Base-by-base conservation (phyloP, 2,797 vertebrate genomes). In the Chaetodon trifasciatus region DNA sequence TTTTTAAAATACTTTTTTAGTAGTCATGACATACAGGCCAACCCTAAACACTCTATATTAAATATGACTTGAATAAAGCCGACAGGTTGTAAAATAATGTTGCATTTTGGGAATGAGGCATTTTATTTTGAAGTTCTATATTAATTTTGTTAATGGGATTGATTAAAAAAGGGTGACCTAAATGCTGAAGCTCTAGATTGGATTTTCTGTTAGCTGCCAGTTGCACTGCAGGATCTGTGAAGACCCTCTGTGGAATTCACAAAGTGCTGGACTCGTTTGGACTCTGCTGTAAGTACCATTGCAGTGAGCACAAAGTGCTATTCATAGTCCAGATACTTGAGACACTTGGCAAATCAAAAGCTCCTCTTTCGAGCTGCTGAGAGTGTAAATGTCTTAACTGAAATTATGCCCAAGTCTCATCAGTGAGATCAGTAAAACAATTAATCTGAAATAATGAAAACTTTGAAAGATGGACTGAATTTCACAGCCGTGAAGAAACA, bases 271-370 rank as follows among this genome's bases (percentile, higher is more conserved):
- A 82, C 68, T 79, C 78, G 69, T 86, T 79, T 74, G 58, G 79
- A 73, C 72, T 77, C 44, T 57, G 75, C 80, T 88, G 76, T 82
- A 76, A 84, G 62, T 42, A 77, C 60, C 17, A 6, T 23, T 81
- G 80, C 74, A 79, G 39, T 64, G 86, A 89, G 67, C 73, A 95
- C 92, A 93, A 92, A 88, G 88, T 90, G 67, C 88, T 82, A 90
- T 93, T 93, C 87, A 93, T 75, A 12, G 79, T 62, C 58, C 37
- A 62, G 91, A 89, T 75, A 92, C 81, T 80, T 76, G 88, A 94
- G 85, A 90, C 80, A 70, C 78, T 82, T 80, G 73, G 84, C 83
- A 79, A 85, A 85, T 84, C 62, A 61, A 86, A 72, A 69, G 60
- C 52, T 42, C 50, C 72, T 66, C 37, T 47, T 81, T 61, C 50